Percentiles rank a stretch among this genome's conserved stretches.
Conservation (phyloP, 2,888 invertebrate genomes). For the Plemyria rubiginata region DNA sequence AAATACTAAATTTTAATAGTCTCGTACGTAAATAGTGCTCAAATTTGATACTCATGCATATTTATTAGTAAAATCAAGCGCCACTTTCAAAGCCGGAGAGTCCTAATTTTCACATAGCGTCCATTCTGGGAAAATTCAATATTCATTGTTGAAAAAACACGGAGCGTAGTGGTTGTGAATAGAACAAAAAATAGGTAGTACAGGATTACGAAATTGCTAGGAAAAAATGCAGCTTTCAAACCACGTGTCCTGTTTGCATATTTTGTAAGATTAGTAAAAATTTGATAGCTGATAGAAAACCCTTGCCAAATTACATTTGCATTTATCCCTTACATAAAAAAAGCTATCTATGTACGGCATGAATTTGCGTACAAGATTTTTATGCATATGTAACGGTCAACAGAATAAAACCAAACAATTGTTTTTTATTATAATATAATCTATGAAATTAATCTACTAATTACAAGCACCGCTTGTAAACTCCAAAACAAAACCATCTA, state of each 20-base stretch:
- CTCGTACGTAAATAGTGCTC: conserved; percentile 50
- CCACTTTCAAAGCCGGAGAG: conserved; percentile 44
- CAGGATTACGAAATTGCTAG: conserved; percentile 6
- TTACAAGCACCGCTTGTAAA: no score
- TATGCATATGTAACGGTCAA: no score
- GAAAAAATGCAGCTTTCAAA: conserved; percentile 3
- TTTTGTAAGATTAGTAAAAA: neutral
- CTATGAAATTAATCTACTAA: no score
- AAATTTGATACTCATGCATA: conserved; percentile 53
- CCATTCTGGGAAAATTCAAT: conserved; percentile 40
- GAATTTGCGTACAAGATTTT: no score
- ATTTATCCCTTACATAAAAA: neutral
- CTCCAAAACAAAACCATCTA: conserved; percentile 11
- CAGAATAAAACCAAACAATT: no score
- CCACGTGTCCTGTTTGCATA: neutral
- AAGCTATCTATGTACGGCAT: no score
- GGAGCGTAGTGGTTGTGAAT: conserved; percentile 35
- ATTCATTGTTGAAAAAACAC: conserved; percentile 40
- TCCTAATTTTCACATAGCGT: conserved; percentile 44
- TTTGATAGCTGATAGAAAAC: neutral
- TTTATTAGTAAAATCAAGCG: conserved; percentile 55
- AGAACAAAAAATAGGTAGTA: conserved; percentile 20
- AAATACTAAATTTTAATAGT: conserved; percentile 33
- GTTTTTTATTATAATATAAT: no score
- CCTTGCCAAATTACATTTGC: conserved; percentile 1